Evolutionary conservation across 1,140 invertebrate species (phyloP).

Genomic region (Sitodiplosis mosellana): DNA sequence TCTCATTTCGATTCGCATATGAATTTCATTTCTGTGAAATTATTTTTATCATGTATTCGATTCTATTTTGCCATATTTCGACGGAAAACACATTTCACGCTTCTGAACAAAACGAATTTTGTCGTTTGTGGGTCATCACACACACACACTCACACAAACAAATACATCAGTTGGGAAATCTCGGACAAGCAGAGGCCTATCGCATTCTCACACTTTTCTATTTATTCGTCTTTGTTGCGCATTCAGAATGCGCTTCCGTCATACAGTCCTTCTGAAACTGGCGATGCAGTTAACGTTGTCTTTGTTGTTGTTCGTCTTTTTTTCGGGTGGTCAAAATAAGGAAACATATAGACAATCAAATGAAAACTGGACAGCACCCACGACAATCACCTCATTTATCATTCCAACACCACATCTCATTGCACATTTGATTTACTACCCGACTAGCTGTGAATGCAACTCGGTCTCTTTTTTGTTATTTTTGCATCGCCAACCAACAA

Average conservation of each 20-base stretch:
- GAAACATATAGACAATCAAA: no score
- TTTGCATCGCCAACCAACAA: no score
- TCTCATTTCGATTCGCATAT: background rate
- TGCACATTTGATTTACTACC: no score
- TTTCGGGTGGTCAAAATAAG: no score
- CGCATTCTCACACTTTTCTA: slow-evolving; percentile 4
- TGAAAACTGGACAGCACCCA: no score
- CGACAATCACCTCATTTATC: no score
- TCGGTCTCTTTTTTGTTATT: no score
- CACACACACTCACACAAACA: background rate
- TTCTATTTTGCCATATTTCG: no score
- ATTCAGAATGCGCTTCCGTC: slow-evolving; percentile 6
- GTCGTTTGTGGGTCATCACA: slow-evolving; percentile 9
- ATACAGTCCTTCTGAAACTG: slow-evolving; percentile 5
- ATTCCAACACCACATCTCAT: no score
- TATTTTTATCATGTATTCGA: background rate
- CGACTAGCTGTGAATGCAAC: no score
- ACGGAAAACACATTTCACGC: slow-evolving; percentile 16
- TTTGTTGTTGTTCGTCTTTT: no score
- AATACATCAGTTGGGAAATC: background rate
- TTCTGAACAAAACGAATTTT: slow-evolving; percentile 8
- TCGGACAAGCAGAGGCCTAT: no score
- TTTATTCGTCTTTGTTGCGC: slow-evolving; percentile 2
- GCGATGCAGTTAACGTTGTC: slow-evolving; percentile 3
- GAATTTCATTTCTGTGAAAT: background rate